phyloP scores from a whole-genome alignment of 92 coral and sea anemone genomes.

The Epizoanthus stellaris region DNA sequence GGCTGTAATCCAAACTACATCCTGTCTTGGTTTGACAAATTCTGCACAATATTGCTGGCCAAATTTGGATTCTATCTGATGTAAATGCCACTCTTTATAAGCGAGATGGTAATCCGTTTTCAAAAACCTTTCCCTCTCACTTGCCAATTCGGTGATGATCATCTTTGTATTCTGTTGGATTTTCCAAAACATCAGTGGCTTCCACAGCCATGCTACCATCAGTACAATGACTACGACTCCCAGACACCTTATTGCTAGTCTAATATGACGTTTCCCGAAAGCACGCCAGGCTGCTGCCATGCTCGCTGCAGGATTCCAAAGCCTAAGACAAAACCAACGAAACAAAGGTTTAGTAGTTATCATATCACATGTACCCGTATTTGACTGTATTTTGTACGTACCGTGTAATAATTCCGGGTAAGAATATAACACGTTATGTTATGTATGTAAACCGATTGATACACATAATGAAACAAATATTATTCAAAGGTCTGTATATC shows the following conservation, averaged over 20 bases:
- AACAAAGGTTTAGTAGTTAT: too few species aligned
- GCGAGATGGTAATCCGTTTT: slow-evolving; percentile 62
- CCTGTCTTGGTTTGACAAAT: slow-evolving; percentile 39
- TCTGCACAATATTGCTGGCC: slow-evolving; percentile 68
- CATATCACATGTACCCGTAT: too few species aligned
- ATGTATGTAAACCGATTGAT: too few species aligned
- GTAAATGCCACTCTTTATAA: slow-evolving; percentile 68
- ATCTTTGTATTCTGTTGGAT: slow-evolving; percentile 35
- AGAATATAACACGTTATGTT: too few species aligned
- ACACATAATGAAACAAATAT: too few species aligned
- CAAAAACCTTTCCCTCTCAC: slow-evolving; percentile 47
- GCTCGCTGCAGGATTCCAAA: too few species aligned
- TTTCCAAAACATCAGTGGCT: slow-evolving; percentile 48
- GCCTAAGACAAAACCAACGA: too few species aligned
- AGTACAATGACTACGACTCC: not conserved
- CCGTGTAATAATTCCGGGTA: too few species aligned
- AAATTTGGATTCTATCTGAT: slow-evolving; percentile 62
- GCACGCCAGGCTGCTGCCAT: not conserved
- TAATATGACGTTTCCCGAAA: not conserved
- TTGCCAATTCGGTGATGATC: slow-evolving; percentile 43
- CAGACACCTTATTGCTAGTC: not conserved
- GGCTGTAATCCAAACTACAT: slow-evolving; percentile 74
- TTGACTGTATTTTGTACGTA: too few species aligned
- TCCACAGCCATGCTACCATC: slow-evolving; percentile 28
- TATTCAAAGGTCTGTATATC: too few species aligned